Evolutionary conservation across 2,797 vertebrate genomes (phyloP).

Genomic region (Pitangus sulphuratus): DNA sequence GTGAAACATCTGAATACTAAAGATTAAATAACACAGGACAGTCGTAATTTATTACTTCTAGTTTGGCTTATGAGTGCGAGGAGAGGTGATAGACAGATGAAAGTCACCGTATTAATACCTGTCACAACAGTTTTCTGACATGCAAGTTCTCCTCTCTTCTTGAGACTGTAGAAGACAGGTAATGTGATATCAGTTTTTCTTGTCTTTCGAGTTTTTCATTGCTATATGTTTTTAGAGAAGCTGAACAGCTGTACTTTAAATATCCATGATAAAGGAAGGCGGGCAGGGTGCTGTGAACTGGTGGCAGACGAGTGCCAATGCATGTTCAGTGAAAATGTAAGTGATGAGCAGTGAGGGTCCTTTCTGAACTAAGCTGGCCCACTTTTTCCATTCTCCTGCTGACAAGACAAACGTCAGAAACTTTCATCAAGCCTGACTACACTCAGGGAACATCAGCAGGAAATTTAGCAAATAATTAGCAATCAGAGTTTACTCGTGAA

Average conservation of each 20-base stretch:
- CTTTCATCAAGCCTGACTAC: conserved; percentile 43
- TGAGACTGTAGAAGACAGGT: not conserved
- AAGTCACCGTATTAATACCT: not conserved
- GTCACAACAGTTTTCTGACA: not conserved
- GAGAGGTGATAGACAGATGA: not conserved
- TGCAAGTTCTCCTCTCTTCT: not conserved
- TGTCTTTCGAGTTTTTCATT: not conserved
- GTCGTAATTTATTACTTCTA: not conserved
- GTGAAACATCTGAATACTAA: not conserved
- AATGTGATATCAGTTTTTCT: not conserved
- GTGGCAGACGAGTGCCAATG: not conserved
- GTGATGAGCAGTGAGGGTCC: not conserved
- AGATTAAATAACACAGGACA: not conserved
- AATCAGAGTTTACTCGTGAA: conserved; percentile 50
- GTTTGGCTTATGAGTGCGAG: not conserved
- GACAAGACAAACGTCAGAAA: conserved; percentile 9
- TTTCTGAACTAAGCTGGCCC: conserved; percentile 15
- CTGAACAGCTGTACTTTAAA: not conserved
- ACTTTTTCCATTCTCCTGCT: conserved; percentile 47
- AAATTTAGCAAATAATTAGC: conserved; percentile 61
- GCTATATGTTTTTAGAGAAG: not conserved
- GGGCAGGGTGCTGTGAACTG: not conserved
- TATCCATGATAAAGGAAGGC: not conserved
- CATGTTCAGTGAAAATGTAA: not conserved
- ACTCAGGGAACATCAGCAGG: conserved; percentile 36